phyloP scores from a whole-genome alignment of 2,797 vertebrate species.

The Acridotheres tristis region DNA sequence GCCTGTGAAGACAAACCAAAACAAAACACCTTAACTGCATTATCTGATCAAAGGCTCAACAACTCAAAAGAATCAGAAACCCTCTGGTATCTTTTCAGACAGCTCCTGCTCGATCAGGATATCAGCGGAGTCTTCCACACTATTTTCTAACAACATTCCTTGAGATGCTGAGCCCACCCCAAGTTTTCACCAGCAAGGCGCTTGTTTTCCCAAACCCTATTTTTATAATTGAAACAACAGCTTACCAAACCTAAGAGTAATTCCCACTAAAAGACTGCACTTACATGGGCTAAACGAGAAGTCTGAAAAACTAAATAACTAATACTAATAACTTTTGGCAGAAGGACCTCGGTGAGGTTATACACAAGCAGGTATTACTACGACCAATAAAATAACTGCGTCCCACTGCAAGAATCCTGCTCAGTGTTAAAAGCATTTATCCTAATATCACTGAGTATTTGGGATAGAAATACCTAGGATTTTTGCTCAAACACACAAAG shows the following conservation, averaged over 20 bases:
- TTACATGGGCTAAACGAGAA: background rate
- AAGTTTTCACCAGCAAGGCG: background rate
- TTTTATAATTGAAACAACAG: background rate
- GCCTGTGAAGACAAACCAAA: conserved; percentile 76
- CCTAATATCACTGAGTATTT: background rate
- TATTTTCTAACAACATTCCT: background rate
- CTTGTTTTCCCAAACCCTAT: background rate
- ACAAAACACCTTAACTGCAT: background rate
- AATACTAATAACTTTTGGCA: background rate
- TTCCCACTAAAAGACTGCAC: background rate
- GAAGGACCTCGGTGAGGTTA: background rate
- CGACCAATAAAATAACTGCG: background rate
- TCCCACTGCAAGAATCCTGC: background rate
- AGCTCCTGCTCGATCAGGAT: background rate
- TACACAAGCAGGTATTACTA: background rate
- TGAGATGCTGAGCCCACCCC: background rate
- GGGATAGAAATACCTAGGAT: background rate
- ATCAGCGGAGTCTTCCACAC: background rate
- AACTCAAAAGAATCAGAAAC: background rate
- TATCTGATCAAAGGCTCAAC: background rate
- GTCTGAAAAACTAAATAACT: background rate
- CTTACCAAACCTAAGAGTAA: background rate
- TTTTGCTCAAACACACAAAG: background rate
- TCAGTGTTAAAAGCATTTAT: background rate
- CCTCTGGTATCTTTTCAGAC: background rate